Percentiles rank a stretch among this genome's conserved stretches.
phyloP scores from a whole-genome alignment of 2,113 vertebrate species.

The Siniperca knerii region DNA sequence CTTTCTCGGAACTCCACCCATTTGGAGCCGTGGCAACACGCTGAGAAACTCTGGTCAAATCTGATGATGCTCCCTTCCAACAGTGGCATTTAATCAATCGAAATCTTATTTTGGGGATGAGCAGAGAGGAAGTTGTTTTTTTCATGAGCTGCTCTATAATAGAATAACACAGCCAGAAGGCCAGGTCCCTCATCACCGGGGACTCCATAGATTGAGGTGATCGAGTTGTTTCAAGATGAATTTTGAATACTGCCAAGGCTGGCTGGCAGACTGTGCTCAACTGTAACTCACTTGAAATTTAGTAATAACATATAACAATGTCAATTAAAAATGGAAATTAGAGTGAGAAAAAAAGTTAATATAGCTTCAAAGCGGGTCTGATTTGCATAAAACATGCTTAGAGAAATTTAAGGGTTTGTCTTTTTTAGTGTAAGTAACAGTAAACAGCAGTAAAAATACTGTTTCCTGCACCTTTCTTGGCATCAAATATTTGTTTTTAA shows the following conservation, averaged over 20 bases:
- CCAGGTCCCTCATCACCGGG: constrained; percentile 68
- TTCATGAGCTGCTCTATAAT: constrained; percentile 76
- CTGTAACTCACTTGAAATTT: constrained; percentile 38
- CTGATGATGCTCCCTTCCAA: constrained; percentile 75
- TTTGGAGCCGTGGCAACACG: constrained; percentile 65
- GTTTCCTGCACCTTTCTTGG: not conserved
- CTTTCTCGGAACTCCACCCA: constrained; percentile 52
- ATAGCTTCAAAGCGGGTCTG: not conserved
- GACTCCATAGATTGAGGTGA: constrained; percentile 71
- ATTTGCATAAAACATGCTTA: constrained; percentile 34
- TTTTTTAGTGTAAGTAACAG: not conserved
- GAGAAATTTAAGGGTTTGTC: not conserved
- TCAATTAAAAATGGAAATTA: constrained; percentile 51
- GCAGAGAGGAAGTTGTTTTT: constrained; percentile 80
- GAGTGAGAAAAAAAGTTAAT: not conserved
- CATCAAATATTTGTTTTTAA: not conserved
- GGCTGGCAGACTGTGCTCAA: constrained; percentile 34
- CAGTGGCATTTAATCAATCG: constrained; percentile 84
- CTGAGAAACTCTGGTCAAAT: constrained; percentile 75
- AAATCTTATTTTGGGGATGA: constrained; percentile 82
- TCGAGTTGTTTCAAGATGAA: constrained; percentile 70
- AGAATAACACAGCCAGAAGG: constrained; percentile 75
- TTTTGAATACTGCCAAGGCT: constrained; percentile 58
- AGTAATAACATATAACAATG: constrained; percentile 43
- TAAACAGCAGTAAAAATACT: not conserved